Conservation (phyloP, 2,888 invertebrate species). For the Asteroscopus sphinx region DNA sequence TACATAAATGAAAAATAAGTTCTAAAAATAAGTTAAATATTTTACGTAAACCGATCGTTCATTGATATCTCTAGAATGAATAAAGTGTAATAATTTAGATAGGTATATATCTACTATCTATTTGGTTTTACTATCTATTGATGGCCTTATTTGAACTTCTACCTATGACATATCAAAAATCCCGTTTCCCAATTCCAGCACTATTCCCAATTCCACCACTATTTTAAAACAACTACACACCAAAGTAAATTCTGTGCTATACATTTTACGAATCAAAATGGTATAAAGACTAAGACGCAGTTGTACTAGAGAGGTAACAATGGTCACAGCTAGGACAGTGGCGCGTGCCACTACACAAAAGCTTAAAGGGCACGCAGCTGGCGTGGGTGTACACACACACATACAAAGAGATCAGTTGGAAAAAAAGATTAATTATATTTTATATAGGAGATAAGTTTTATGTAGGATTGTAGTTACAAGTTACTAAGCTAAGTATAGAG, state of each 20-base stretch:
- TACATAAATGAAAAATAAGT: no score
- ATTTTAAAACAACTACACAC: neutral
- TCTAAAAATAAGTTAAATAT: no score
- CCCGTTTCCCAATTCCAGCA: conserved; percentile 10
- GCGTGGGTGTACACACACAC: conserved; percentile 75
- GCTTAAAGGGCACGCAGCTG: conserved; percentile 79
- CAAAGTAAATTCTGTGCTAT: conserved; percentile 14
- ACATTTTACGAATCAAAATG: conserved; percentile 28
- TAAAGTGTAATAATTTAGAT: no score
- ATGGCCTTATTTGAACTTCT: conserved; percentile 11
- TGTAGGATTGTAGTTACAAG: no score
- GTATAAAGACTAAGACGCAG: conserved; percentile 1
- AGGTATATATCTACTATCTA: no score
- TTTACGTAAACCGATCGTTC: no score
- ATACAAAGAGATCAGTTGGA: conserved; percentile 17
- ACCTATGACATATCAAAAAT: conserved; percentile 6
- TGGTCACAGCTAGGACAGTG: conserved; percentile 67
- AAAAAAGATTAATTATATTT: conserved; percentile 42
- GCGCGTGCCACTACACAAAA: conserved; percentile 85
- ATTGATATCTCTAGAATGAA: no score
- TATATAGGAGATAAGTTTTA: conserved; percentile 20
- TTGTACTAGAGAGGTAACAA: conserved; percentile 59
- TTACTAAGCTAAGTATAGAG: neutral
- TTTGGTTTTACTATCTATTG: neutral
- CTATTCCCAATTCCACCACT: conserved; percentile 1